These are phyloP conservation scores for Anarrhichthys ocellatus DNA, from an alignment of 2,113 vertebrate species.

Conservation along the genomic window DNA sequence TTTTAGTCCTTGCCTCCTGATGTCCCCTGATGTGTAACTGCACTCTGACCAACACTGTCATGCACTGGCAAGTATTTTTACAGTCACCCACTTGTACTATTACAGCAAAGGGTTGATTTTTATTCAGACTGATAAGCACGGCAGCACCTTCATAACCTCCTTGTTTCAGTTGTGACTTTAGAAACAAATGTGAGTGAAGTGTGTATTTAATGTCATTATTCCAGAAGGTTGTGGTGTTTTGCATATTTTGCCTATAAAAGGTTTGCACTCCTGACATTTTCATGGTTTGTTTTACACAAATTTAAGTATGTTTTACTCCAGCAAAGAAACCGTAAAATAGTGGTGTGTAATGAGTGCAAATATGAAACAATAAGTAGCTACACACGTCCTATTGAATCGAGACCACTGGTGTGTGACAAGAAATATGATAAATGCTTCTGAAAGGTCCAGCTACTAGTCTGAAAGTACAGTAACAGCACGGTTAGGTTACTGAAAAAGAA, in stretches of 20 bases:
- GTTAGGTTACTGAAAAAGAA: background rate
- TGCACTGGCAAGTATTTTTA: constrained; percentile 34
- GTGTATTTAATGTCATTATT: constrained; percentile 37
- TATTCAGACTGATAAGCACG: constrained; percentile 26
- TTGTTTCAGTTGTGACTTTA: constrained; percentile 16
- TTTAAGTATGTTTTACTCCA: background rate
- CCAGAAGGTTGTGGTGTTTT: background rate
- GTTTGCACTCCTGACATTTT: background rate
- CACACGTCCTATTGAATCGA: background rate
- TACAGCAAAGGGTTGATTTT: background rate
- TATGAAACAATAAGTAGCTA: background rate
- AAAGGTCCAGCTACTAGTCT: background rate
- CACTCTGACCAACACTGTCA: constrained; percentile 42
- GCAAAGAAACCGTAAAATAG: background rate
- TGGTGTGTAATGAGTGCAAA: background rate
- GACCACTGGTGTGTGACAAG: background rate
- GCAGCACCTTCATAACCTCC: constrained; percentile 40
- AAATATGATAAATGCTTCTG: background rate
- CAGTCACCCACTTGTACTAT: constrained; percentile 14
- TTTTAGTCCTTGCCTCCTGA: background rate
- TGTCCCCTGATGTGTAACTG: background rate
- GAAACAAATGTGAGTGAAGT: constrained; percentile 21
- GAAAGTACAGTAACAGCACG: background rate
- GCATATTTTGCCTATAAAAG: constrained; percentile 5
- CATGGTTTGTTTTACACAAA: background rate